Conservation (phyloP, 53 echinoderm and acorn worm species). For the Astropecten irregularis region DNA sequence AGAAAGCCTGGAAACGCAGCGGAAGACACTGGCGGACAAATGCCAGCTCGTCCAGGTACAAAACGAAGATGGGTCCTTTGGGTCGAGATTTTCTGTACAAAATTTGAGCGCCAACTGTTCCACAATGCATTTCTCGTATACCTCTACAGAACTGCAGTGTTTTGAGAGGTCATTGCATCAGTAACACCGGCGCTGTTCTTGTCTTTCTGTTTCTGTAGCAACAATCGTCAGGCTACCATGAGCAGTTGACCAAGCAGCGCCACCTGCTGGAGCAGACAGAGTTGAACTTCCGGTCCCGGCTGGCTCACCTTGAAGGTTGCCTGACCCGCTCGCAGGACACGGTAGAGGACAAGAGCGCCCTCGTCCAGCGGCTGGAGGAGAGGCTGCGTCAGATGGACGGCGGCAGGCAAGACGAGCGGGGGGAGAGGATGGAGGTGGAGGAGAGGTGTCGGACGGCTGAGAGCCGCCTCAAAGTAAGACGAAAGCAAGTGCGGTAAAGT, state of each 20-base stretch:
- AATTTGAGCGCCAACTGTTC: too few species aligned
- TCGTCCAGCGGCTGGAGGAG: conserved; percentile 71
- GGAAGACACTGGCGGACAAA: conserved; percentile 73
- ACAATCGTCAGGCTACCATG: conserved; percentile 72
- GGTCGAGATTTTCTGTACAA: too few species aligned
- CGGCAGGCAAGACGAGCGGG: conserved; percentile 23
- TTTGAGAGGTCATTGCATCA: too few species aligned
- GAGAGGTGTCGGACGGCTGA: conserved; percentile 51
- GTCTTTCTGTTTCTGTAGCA: conserved; percentile 57
- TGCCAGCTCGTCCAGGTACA: conserved; percentile 70
- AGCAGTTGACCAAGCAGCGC: conserved; percentile 73
- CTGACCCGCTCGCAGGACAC: conserved; percentile 86
- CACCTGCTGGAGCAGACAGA: conserved; percentile 82
- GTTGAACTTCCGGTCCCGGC: conserved; percentile 68
- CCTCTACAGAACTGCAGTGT: too few species aligned
- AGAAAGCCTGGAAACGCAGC: conserved; percentile 74
- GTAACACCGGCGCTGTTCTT: too few species aligned
- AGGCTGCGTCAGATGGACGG: conserved; percentile 53
- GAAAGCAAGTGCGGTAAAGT: too few species aligned
- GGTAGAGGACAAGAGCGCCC: conserved; percentile 73
- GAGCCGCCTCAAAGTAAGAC: conserved; percentile 55
- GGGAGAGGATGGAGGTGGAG: conserved; percentile 50
- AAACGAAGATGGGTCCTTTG: too few species aligned
- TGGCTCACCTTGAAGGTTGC: conserved; percentile 78
- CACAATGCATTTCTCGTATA: too few species aligned